These are phyloP conservation scores for Craniophora ligustri DNA, from an alignment of 2,888 invertebrate genomes.

Conservation along the genomic window DNA sequence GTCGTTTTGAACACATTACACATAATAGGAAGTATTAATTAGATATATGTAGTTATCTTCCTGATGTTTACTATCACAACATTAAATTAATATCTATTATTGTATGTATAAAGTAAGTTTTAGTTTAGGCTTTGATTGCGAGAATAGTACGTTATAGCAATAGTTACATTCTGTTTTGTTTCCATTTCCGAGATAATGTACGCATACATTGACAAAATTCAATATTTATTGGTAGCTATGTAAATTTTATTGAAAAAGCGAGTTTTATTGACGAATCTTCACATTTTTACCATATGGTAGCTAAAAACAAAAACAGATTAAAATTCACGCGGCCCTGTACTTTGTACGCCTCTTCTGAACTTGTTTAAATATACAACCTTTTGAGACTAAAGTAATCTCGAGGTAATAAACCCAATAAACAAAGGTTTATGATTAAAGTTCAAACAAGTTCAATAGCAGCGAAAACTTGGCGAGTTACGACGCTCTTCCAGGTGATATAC, in stretches of 20 bases:
- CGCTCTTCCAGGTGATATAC: constrained; percentile 48
- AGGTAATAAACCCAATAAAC: constrained; percentile 54
- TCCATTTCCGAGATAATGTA: too few species aligned
- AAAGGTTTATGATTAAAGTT: constrained; percentile 58
- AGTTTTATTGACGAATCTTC: too few species aligned
- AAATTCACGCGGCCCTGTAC: constrained; percentile 25
- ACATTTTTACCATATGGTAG: background rate
- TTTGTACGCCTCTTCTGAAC: constrained; percentile 36
- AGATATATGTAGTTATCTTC: background rate
- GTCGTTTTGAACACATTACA: constrained; percentile 9
- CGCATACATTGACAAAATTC: too few species aligned
- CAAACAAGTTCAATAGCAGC: constrained; percentile 51
- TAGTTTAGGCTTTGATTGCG: too few species aligned
- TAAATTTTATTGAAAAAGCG: too few species aligned
- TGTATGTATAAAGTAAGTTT: too few species aligned
- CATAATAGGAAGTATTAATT: constrained; percentile 3
- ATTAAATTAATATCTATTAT: too few species aligned
- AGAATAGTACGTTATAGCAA: too few species aligned
- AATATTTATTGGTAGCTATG: too few species aligned
- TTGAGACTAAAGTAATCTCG: constrained; percentile 50
- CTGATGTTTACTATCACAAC: background rate
- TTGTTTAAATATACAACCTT: constrained; percentile 47
- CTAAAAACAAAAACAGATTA: constrained; percentile 21
- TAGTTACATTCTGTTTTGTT: too few species aligned
- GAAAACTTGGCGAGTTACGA: constrained; percentile 41